Conservation (phyloP, 2,797 vertebrate genomes). For the Podargus strigoides region DNA sequence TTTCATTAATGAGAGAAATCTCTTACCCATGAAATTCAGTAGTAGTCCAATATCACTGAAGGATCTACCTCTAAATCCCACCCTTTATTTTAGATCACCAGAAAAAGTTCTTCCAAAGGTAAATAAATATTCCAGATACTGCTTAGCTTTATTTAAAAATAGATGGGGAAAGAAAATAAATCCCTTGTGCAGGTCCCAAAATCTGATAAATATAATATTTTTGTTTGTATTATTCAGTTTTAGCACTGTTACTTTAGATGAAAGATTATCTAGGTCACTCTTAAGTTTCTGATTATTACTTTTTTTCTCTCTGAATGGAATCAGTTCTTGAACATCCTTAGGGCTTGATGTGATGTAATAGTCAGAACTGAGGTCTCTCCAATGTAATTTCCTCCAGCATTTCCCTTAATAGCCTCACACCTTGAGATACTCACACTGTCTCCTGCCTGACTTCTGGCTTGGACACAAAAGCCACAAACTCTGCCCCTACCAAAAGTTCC, state of each 20-base stretch:
- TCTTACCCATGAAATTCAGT: background rate
- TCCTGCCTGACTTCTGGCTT: background rate
- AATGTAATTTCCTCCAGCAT: background rate
- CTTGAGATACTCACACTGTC: background rate
- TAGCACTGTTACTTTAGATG: background rate
- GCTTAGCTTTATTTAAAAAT: background rate
- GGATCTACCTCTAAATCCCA: background rate
- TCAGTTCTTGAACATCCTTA: background rate
- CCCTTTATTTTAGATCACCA: background rate
- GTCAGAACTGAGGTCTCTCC: background rate
- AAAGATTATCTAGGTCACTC: background rate
- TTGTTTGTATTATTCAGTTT: background rate
- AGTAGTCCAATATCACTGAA: background rate
- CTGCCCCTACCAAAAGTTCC: background rate
- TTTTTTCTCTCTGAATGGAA: background rate
- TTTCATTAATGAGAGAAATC: background rate
- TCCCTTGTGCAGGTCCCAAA: background rate
- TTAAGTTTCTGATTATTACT: background rate
- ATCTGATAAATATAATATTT: background rate
- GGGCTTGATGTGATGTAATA: background rate
- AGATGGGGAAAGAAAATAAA: background rate
- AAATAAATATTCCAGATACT: background rate
- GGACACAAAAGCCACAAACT: background rate
- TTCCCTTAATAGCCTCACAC: background rate
- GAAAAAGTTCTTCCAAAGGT: background rate